Evolutionary conservation across 53 echinoderm and acorn worm species (phyloP).

Genomic region (Arbacia lixula): DNA sequence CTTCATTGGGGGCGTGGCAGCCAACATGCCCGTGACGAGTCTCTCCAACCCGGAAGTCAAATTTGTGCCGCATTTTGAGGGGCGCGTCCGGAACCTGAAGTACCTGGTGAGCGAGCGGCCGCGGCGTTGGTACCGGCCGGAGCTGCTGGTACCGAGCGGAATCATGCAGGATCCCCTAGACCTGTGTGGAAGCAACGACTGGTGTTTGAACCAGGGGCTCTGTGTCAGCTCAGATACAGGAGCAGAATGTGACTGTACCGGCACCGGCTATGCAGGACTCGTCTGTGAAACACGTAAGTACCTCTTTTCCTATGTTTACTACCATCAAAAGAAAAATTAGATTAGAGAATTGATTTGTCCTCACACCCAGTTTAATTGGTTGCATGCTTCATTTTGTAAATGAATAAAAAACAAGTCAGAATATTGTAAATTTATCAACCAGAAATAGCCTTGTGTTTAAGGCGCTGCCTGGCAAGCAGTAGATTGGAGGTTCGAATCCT

Average conservation of each 20-base stretch:
- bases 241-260: slow-evolving; percentile 75
- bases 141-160: slow-evolving; percentile 50
- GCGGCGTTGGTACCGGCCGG: slow-evolving; percentile 67
- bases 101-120: slow-evolving; percentile 76
- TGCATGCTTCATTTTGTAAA: too few relatives aligned
- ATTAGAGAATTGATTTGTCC: too few relatives aligned
- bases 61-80: slow-evolving; percentile 59
- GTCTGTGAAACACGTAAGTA: slow-evolving; percentile 59
- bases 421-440: too few relatives aligned
- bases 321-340: too few relatives aligned
- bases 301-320: too few relatives aligned
- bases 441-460: too few relatives aligned
- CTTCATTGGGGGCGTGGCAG: slow-evolving; percentile 85
- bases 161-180: slow-evolving; percentile 68
- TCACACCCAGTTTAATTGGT: too few relatives aligned
- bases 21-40: slow-evolving; percentile 9
- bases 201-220: slow-evolving; percentile 75
- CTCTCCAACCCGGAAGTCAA: slow-evolving; percentile 65
- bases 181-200: slow-evolving; percentile 82
- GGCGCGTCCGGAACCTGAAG: slow-evolving; percentile 77
- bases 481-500: too few relatives aligned
- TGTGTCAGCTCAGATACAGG: slow-evolving; percentile 78
- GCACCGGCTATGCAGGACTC: slow-evolving; percentile 58
- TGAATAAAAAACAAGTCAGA: too few relatives aligned
- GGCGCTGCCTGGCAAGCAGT: too few relatives aligned